phyloP scores from a whole-genome alignment of 2,888 invertebrate species.

The Anodontia alba region DNA sequence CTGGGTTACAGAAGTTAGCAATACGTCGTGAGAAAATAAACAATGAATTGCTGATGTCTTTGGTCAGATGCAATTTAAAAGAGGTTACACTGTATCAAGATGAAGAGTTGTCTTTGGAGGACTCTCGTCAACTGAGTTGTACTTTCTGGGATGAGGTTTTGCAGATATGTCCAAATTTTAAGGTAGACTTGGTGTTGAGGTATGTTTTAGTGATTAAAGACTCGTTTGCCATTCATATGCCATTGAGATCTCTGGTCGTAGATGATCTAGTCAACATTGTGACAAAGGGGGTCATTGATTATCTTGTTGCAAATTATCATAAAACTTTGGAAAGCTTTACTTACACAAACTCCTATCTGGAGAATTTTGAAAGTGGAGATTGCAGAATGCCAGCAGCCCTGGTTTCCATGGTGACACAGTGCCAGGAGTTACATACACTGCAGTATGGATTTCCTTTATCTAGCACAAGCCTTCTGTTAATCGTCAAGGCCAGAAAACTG shows the following conservation, averaged over 20 bases:
- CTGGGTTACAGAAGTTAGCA: constrained; percentile 52
- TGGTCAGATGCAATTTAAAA: constrained; percentile 55
- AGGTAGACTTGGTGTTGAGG: constrained; percentile 63
- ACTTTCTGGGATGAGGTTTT: constrained; percentile 64
- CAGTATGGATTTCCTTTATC: constrained; percentile 71
- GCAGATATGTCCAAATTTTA: constrained; percentile 61
- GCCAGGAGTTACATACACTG: constrained; percentile 57
- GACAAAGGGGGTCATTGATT: constrained; percentile 70
- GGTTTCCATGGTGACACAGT: constrained; percentile 61
- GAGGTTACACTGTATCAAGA: constrained; percentile 68
- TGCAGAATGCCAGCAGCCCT: constrained; percentile 64
- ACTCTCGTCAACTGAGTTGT: constrained; percentile 57
- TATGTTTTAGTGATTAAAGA: constrained; percentile 70
- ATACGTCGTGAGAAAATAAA: constrained; percentile 68
- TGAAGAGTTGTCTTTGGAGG: constrained; percentile 63
- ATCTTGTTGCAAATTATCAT: constrained; percentile 58
- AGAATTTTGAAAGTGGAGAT: constrained; percentile 69
- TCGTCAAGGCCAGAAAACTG: constrained; percentile 65
- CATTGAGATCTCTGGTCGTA: constrained; percentile 62
- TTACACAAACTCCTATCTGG: constrained; percentile 69
- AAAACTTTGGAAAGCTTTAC: constrained; percentile 64
- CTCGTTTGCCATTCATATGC: constrained; percentile 66
- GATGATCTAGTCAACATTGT: constrained; percentile 72
- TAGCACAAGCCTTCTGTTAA: constrained; percentile 64
- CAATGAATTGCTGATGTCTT: constrained; percentile 57